phyloP scores from a whole-genome alignment of 1,140 invertebrate species.

The Cydia amplana region DNA sequence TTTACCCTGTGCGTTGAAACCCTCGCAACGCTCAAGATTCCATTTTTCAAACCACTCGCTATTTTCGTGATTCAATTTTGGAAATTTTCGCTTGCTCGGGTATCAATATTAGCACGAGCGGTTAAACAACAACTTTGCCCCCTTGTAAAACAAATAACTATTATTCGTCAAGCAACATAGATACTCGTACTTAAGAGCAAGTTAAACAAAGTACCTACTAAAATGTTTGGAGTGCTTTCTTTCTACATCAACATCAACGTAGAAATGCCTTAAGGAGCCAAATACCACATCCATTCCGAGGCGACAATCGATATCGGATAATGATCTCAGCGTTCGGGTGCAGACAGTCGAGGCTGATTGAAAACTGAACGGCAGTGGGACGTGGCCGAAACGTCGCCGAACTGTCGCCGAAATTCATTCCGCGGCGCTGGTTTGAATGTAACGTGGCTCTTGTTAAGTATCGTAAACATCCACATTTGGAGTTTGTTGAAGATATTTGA shows the following conservation, averaged over 20 bases:
- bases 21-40: too few relatives aligned
- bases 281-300: slow-evolving; percentile 3
- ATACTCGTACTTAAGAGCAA: too few relatives aligned
- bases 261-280: background rate
- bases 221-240: background rate
- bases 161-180: too few relatives aligned
- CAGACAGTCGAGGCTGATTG: slow-evolving; percentile 34
- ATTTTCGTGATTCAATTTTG: too few relatives aligned
- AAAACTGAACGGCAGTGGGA: slow-evolving; percentile 31
- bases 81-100: too few relatives aligned
- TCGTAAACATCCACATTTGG: too few relatives aligned
- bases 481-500: too few relatives aligned
- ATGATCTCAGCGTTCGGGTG: slow-evolving; percentile 18
- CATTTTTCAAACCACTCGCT: too few relatives aligned
- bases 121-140: too few relatives aligned
- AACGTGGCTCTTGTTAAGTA: slow-evolving; percentile 10
- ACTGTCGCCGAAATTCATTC: slow-evolving; percentile 16
- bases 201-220: background rate
- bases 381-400: slow-evolving; percentile 23
- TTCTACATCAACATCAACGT: background rate
- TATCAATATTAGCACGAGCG: too few relatives aligned
- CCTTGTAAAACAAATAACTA: too few relatives aligned
- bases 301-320: slow-evolving; percentile 24
- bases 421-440: background rate
- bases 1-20: too few relatives aligned